Base-by-base conservation (phyloP, 2,113 vertebrate species). In the Sinocyclocheilus anshuiensis region DNA sequence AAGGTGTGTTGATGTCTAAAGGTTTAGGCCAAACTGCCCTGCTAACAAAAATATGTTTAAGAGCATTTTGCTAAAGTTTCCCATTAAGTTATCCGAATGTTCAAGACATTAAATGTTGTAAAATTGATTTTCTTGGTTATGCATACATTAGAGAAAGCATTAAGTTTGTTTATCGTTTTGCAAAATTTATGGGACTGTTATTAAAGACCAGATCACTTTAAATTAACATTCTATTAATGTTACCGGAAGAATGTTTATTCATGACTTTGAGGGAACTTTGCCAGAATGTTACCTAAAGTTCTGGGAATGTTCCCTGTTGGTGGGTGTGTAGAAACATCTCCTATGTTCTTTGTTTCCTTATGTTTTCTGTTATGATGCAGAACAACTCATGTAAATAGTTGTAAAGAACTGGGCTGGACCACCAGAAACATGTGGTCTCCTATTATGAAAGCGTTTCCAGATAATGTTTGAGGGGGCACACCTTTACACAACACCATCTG, bases 401-500 rank as follows among this genome's bases (percentile, higher is more conserved):
- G 8, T 71, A 63, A 26, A 79, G 63, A 85, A 71, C 33, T 63
- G 29, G 22, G 16, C 50, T 29, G 13, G 55, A 57, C 50, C 45
- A 24, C 29, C 29, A 48, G 20, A 39, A 83, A 24, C 26, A 2
- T 77, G 42, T 84, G 24, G 45, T 3, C 45, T 50, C 42, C 8
- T 74, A 55, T 63, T 50, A 12, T 22, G 36, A 48, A 78, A 57
- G 63, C 36, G n/a, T 48, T 48, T 48, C 45, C 45, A 48, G 10
- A 12, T 48, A 48, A 9, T 48, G 45, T 48, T 45, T 48, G 45
- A 48, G 10, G 45, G 45, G 84, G 45, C 55, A 76, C 84, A 86
- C 87, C 85, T 76, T 80, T 15, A 57, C 29, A 24, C 75, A 65
- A 12, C 57, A 80, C 8, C 18, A 79, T 78, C 59, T 48, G n/a